Percentiles rank a stretch among this genome's conserved stretches.
Evolutionary conservation across 1,140 invertebrate genomes (phyloP).

Genomic region (Microvelia longipes): DNA sequence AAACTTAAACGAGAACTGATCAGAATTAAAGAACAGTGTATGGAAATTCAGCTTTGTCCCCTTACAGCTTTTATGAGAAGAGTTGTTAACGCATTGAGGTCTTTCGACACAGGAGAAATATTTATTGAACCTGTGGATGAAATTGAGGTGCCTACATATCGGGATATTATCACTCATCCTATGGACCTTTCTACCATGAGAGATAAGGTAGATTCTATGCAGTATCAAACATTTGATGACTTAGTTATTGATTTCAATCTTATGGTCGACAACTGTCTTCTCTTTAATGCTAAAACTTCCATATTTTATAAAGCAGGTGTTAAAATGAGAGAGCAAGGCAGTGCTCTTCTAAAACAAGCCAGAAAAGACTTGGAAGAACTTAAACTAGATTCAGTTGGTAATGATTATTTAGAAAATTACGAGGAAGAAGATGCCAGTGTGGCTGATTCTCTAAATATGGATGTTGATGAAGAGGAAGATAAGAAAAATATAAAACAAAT

Average conservation of each 20-base stretch:
- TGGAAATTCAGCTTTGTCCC: slow-evolving; percentile 66
- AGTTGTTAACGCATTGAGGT: slow-evolving; percentile 56
- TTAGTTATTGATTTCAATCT: slow-evolving; percentile 81
- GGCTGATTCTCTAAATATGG: background rate
- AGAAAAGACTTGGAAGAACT: slow-evolving; percentile 53
- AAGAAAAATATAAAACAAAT: background rate
- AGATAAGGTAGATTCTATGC: slow-evolving; percentile 37
- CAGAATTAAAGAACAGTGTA: slow-evolving; percentile 59
- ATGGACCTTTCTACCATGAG: slow-evolving; percentile 93
- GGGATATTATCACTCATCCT: slow-evolving; percentile 79
- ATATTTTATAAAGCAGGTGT: slow-evolving; percentile 66
- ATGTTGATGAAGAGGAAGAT: background rate
- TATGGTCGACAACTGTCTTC: slow-evolving; percentile 87
- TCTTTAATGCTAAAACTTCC: slow-evolving; percentile 88
- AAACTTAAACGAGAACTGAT: slow-evolving; percentile 82
- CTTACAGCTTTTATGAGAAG: slow-evolving; percentile 57
- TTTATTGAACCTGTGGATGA: slow-evolving; percentile 85
- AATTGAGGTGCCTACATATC: slow-evolving; percentile 82
- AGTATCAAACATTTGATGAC: slow-evolving; percentile 51
- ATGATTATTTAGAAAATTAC: background rate
- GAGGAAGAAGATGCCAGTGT: background rate
- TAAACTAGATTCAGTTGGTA: background rate
- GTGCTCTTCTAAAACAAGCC: slow-evolving; percentile 54
- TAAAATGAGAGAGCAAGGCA: slow-evolving; percentile 68
- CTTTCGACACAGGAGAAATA: slow-evolving; percentile 72